Evolutionary conservation across 1,140 invertebrate genomes (phyloP).

Genomic region (Heliconius himera): DNA sequence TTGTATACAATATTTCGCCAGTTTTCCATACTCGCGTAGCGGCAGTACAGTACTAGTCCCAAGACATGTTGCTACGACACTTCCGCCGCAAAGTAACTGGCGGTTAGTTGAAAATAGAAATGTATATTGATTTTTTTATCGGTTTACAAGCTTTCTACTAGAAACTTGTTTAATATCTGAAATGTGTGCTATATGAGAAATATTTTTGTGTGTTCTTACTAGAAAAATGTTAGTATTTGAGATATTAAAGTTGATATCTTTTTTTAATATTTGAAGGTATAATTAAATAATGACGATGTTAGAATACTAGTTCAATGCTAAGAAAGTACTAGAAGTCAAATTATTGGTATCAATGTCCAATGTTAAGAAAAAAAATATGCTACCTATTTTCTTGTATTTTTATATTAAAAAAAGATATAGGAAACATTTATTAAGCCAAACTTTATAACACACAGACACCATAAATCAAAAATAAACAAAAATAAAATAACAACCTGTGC

Average conservation of each 20-base stretch:
- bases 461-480: neutral
- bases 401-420: too few species aligned
- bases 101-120: conserved; percentile 37
- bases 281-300: neutral
- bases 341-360: too few species aligned
- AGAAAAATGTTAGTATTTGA: neutral
- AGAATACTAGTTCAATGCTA: too few species aligned
- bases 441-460: neutral
- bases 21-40: conserved; percentile 12
- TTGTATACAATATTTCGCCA: too few species aligned
- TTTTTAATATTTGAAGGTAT: too few species aligned
- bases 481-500: neutral
- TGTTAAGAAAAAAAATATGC: too few species aligned
- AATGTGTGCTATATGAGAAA: neutral
- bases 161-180: neutral
- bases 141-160: conserved; percentile 16
- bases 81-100: conserved; percentile 27
- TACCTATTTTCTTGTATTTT: too few species aligned
- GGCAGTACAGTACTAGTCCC: neutral
- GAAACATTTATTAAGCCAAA: too few species aligned
- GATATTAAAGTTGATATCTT: neutral
- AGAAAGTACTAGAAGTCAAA: too few species aligned
- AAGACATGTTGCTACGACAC: conserved; percentile 18
- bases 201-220: neutral
- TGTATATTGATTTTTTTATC: conserved; percentile 39